Percentiles rank a stretch among this genome's conserved stretches.
Evolutionary conservation across 2,113 vertebrate genomes (phyloP).

Genomic region (Macquaria australasica): DNA sequence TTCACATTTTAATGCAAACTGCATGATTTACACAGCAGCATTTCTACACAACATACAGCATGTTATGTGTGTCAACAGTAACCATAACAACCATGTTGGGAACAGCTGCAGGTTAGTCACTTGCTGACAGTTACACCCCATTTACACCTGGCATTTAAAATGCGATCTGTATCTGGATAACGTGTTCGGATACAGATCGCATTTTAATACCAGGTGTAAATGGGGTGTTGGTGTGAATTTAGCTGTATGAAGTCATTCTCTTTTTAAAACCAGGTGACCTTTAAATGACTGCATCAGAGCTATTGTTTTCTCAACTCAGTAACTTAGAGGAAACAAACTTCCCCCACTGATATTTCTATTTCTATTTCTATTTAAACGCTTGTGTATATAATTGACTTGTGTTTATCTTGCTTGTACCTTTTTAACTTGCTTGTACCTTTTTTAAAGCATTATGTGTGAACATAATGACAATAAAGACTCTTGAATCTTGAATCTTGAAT

Average conservation of each 20-base stretch:
- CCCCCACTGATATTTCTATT: not conserved
- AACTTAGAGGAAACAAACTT: slow-evolving; percentile 16
- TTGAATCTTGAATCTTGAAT: too few relatives aligned
- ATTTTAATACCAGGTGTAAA: too few relatives aligned
- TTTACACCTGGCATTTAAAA: too few relatives aligned
- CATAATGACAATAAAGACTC: too few relatives aligned
- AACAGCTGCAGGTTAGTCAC: not conserved
- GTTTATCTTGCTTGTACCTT: too few relatives aligned
- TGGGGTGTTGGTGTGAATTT: not conserved
- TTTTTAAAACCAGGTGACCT: slow-evolving; percentile 1
- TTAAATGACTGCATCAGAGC: not conserved
- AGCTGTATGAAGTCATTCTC: slow-evolving; percentile 6
- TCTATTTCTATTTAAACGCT: too few relatives aligned
- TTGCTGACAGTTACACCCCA: not conserved
- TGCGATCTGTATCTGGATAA: too few relatives aligned
- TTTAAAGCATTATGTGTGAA: too few relatives aligned
- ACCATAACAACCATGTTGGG: not conserved
- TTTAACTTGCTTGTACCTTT: too few relatives aligned
- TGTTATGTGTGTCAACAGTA: not conserved
- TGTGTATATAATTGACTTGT: too few relatives aligned
- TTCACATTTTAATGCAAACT: not conserved
- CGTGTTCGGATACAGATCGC: too few relatives aligned
- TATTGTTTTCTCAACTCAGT: not conserved
- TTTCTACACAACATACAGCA: not conserved
- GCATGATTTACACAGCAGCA: not conserved